Percentiles rank a stretch among this genome's conserved stretches.
phyloP scores from a whole-genome alignment of 2,888 invertebrate species.

The Protophormia terraenovae region DNA sequence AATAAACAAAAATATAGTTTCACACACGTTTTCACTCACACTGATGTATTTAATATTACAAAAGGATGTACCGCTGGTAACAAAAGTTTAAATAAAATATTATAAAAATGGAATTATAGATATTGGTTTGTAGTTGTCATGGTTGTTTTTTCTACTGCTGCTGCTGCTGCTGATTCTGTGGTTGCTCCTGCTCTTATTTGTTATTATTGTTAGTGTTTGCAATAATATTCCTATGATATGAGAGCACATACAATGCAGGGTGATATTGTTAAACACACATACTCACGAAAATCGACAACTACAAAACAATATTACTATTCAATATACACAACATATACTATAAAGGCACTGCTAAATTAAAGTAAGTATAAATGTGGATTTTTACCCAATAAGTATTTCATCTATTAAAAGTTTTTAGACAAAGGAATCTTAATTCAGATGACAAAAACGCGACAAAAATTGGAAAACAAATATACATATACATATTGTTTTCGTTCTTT shows the following conservation, averaged over 20 bases:
- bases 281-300: neutral
- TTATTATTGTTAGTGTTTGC: slow-evolving; percentile 21
- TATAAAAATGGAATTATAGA: neutral
- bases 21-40: neutral
- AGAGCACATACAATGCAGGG: neutral
- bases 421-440: too few species aligned
- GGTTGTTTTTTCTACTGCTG: too few species aligned
- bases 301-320: neutral
- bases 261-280: neutral
- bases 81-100: neutral
- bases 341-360: neutral
- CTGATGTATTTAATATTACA: neutral
- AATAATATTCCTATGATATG: slow-evolving; percentile 4
- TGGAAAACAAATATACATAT: too few species aligned
- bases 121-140: neutral
- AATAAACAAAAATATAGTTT: neutral
- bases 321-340: neutral
- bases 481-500: too few species aligned
- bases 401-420: too few species aligned
- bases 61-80: neutral
- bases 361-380: neutral
- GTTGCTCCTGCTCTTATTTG: neutral
- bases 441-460: too few species aligned
- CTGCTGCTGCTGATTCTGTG: neutral
- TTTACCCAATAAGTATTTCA: neutral